Evolutionary conservation across 2,113 vertebrate genomes (phyloP).

Genomic region (Neopipo cinnamomea): DNA sequence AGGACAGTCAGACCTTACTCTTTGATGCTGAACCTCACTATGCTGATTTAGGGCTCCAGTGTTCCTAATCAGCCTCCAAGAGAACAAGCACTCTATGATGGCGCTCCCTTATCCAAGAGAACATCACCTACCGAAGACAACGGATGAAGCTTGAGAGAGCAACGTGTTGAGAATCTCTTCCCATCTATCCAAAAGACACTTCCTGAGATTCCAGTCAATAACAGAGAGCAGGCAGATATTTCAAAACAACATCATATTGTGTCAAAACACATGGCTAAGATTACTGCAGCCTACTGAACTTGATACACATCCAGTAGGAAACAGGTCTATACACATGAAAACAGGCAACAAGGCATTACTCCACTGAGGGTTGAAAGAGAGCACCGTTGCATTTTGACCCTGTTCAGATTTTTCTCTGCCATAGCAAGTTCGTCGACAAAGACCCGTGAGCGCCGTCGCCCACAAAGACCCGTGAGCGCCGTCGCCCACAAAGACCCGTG

Average conservation of each 20-base stretch:
- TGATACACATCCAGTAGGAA: neutral
- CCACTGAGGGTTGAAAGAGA: neutral
- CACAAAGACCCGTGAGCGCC: no score
- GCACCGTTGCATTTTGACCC: neutral
- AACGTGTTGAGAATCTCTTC: accelerated
- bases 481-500: no score
- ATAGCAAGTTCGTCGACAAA: neutral
- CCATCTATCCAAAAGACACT: neutral
- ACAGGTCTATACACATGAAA: neutral
- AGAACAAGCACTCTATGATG: neutral
- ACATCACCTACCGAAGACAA: neutral
- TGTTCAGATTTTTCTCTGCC: neutral
- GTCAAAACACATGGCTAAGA: neutral
- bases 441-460: accelerated
- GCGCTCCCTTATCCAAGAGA: neutral
- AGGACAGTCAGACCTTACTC: neutral
- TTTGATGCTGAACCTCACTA: neutral
- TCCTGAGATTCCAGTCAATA: neutral
- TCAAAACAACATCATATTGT: neutral
- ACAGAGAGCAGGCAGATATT: neutral
- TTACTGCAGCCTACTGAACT: neutral
- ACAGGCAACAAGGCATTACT: neutral
- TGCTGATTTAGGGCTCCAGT: neutral
- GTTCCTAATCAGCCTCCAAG: neutral
- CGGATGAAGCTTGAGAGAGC: neutral